phyloP scores from a whole-genome alignment of 2,797 vertebrate species.

The Brachyrhaphis roseni region DNA sequence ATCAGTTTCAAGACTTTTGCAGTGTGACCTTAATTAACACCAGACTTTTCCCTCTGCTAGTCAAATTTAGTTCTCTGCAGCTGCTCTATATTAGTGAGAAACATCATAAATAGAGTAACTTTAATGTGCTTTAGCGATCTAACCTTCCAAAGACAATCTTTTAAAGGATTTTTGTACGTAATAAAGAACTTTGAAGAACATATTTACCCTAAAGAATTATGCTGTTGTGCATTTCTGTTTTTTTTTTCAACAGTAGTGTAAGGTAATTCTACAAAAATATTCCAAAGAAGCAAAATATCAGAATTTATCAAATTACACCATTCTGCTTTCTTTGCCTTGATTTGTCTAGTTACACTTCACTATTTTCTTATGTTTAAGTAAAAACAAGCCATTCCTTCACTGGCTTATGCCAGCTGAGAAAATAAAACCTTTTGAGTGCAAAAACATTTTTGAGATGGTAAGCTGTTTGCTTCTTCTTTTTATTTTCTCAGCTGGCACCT shows the following conservation, averaged over 20 bases:
- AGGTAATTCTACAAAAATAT: neutral
- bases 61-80: neutral
- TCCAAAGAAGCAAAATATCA: neutral
- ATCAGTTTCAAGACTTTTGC: neutral
- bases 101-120: neutral
- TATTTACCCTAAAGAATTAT: neutral
- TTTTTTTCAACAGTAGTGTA: neutral
- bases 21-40: neutral
- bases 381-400: neutral
- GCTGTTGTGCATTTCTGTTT: neutral
- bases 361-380: neutral
- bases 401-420: neutral
- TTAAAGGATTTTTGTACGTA: neutral
- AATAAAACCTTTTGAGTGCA: neutral
- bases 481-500: constrained; percentile 11
- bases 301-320: neutral
- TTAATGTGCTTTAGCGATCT: neutral
- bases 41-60: neutral
- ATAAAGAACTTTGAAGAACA: neutral
- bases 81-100: neutral
- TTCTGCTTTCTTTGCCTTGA: neutral
- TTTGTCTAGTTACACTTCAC: neutral
- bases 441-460: neutral
- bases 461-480: neutral
- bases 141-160: neutral